Evolutionary conservation across 2,888 invertebrate species (phyloP).

Genomic region (Dendrolimus pini): DNA sequence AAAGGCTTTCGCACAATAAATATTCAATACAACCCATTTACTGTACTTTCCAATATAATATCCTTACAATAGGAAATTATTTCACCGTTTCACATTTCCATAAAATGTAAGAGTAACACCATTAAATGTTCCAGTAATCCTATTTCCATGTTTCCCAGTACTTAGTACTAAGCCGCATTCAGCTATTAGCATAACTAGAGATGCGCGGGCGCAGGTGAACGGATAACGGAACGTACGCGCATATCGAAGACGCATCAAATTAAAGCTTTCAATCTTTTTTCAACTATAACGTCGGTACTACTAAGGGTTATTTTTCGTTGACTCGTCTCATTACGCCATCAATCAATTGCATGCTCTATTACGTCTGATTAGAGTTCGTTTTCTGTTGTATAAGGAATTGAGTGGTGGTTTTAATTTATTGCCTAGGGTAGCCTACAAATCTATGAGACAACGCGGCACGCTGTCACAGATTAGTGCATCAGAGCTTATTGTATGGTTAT

Average conservation of each 20-base stretch:
- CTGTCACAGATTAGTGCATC: conserved; percentile 58
- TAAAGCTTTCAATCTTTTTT: not conserved
- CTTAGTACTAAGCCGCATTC: conserved; percentile 42
- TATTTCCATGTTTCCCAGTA: conserved; percentile 41
- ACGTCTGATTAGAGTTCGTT: conserved; percentile 31
- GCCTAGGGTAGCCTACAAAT: conserved; percentile 45
- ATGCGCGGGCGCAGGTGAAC: conserved; percentile 70
- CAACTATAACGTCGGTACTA: not conserved
- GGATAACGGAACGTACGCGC: conserved; percentile 60
- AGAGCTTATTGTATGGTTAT: conserved; percentile 55
- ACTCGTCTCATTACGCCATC: conserved; percentile 20
- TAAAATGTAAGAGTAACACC: conserved; percentile 22
- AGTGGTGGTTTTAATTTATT: conserved; percentile 40
- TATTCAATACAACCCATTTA: not conserved
- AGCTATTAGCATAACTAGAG: conserved; percentile 71
- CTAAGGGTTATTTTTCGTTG: not conserved
- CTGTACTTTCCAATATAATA: conserved; percentile 14
- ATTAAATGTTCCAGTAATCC: conserved; percentile 34
- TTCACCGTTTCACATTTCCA: conserved; percentile 18
- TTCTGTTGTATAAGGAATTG: conserved; percentile 18
- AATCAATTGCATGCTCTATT: conserved; percentile 47
- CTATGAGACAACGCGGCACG: conserved; percentile 49
- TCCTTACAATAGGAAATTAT: conserved; percentile 19
- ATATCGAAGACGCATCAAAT: conserved; percentile 50
- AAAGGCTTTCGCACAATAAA: not conserved